Conservation (phyloP, 2,888 invertebrate genomes). For the Merodon equestris region DNA sequence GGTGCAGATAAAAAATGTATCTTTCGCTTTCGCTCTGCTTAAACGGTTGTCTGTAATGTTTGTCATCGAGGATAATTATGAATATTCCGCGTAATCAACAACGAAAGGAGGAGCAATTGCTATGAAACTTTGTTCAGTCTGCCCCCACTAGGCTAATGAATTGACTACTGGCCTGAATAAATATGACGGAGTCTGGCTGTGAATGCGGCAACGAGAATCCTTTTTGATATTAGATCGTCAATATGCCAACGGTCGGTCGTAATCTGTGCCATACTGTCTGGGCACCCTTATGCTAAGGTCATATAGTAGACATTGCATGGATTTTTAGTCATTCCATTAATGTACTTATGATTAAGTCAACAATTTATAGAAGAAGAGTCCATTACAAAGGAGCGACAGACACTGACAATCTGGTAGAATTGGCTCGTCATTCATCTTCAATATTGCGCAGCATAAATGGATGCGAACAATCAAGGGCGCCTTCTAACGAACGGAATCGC, state of each 20-base stretch:
- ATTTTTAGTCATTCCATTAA: slow-evolving; percentile 44
- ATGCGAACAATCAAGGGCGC: background rate
- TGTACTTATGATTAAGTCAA: slow-evolving; percentile 44
- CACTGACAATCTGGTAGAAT: slow-evolving; percentile 3
- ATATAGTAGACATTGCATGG: slow-evolving; percentile 3
- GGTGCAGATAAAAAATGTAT: slow-evolving; percentile 30
- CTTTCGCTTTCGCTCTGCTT: background rate
- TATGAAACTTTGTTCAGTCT: slow-evolving; percentile 11
- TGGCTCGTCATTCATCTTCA: slow-evolving; percentile 6
- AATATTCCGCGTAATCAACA: slow-evolving; percentile 52
- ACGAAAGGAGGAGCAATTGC: slow-evolving; percentile 17
- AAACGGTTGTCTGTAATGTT: slow-evolving; percentile 24
- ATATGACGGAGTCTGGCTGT: slow-evolving; percentile 28
- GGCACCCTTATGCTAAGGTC: slow-evolving; percentile 10
- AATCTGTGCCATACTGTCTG: slow-evolving; percentile 56
- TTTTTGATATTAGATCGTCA: slow-evolving; percentile 43
- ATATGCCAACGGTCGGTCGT: slow-evolving; percentile 51
- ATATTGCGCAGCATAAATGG: background rate
- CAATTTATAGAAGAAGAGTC: slow-evolving; percentile 46
- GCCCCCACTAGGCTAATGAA: slow-evolving; percentile 19
- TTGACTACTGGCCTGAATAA: slow-evolving; percentile 57
- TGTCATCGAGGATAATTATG: slow-evolving; percentile 44
- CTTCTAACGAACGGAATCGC: background rate
- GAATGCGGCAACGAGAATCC: slow-evolving; percentile 33
- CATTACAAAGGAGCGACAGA: background rate